phyloP scores from a whole-genome alignment of 2,888 invertebrate species.

The Brachycybe producta region DNA sequence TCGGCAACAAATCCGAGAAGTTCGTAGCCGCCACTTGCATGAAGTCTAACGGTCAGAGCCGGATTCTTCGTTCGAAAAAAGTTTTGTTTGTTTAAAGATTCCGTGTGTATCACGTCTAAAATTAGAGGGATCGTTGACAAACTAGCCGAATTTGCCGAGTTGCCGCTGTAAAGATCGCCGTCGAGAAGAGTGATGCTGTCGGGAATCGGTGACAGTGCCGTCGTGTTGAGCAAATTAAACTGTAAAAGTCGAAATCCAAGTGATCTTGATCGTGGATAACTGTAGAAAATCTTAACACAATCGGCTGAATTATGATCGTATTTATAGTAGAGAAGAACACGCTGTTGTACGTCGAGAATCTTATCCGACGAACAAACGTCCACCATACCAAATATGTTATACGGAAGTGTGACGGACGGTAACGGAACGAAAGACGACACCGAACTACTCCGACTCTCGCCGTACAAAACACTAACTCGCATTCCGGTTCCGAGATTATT shows the following conservation, averaged over 20 bases:
- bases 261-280: conserved; percentile 19
- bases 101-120: no score
- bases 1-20: conserved; percentile 94
- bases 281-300: conserved; percentile 60
- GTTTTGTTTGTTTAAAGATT: no score
- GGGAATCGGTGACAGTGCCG: conserved; percentile 60
- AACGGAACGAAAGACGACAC: conserved; percentile 80
- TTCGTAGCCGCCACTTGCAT: conserved; percentile 90
- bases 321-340: conserved; percentile 86
- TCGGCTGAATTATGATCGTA: conserved; percentile 93
- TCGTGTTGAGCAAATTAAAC: conserved; percentile 81
- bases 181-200: conserved; percentile 80
- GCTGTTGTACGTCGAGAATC: conserved; percentile 74
- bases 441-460: conserved; percentile 76
- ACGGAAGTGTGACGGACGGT: conserved; percentile 60
- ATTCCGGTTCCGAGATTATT: conserved; percentile 79
- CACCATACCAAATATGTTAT: conserved; percentile 81
- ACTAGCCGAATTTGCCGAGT: no score
- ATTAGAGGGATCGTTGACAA: no score
- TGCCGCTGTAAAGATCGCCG: conserved; percentile 80
- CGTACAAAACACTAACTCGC: conserved; percentile 77
- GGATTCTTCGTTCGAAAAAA: conserved; percentile 38
- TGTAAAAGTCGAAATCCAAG: conserved; percentile 54
- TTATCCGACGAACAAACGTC: conserved; percentile 95
- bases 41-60: conserved; percentile 66